These are phyloP conservation scores for Sepioteuthis lessoniana DNA, from an alignment of 2,888 invertebrate species.

Conservation along the genomic window DNA sequence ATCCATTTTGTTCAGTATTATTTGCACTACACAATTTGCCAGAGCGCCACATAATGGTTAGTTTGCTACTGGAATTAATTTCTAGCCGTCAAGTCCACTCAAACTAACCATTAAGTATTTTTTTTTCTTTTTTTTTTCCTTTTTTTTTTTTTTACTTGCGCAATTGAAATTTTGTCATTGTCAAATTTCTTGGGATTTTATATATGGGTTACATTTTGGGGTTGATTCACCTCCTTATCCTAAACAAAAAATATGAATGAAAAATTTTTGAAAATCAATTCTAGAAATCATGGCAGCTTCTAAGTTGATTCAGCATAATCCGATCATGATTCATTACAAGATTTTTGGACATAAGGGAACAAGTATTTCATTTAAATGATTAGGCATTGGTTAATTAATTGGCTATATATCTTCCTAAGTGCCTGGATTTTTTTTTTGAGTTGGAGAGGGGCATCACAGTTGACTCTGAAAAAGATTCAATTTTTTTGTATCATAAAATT, in stretches of 20 bases:
- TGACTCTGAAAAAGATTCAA: no score
- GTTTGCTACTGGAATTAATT: neutral
- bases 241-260: neutral
- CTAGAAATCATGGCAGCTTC: neutral
- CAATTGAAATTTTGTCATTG: neutral
- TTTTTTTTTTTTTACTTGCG: neutral
- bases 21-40: neutral
- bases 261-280: neutral
- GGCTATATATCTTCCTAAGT: no score
- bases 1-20: neutral
- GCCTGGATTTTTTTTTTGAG: no score
- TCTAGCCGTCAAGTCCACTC: neutral
- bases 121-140: neutral
- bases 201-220: neutral
- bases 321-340: neutral
- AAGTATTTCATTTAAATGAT: neutral
- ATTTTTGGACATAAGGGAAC: neutral
- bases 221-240: neutral
- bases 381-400: no score
- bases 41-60: neutral
- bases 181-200: neutral
- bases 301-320: neutral
- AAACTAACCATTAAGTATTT: neutral
- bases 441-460: no score
- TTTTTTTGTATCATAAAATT: no score